A percentile compares a stretch with the other conserved stretches of the same genome.
Conservation (phyloP, 1,140 invertebrate genomes). For the Listronotus bonariensis region DNA sequence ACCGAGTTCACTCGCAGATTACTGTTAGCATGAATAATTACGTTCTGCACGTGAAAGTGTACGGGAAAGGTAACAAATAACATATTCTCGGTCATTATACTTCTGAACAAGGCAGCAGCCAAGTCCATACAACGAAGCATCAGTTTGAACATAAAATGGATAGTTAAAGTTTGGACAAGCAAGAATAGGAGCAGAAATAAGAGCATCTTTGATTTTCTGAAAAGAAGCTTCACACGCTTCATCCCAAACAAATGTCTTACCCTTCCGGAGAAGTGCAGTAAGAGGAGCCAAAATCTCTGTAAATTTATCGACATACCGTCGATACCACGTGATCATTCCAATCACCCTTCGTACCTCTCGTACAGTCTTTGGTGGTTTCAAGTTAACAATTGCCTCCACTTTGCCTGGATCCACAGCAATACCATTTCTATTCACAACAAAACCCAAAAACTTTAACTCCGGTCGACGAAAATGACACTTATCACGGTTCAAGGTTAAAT, state of each 20-base stretch:
- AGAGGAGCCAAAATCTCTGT: too few relatives aligned
- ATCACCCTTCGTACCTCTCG: too few relatives aligned
- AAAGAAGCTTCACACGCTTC: too few relatives aligned
- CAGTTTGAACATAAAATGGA: conserved; percentile 45
- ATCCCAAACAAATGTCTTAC: too few relatives aligned
- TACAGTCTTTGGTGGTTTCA: too few relatives aligned
- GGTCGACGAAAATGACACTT: conserved; percentile 17
- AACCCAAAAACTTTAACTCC: conserved; percentile 12
- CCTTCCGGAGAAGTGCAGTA: too few relatives aligned
- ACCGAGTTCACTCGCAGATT: conserved; percentile 57
- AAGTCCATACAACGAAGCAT: conserved; percentile 39
- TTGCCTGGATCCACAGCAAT: conserved; percentile 12
- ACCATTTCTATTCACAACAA: background rate
- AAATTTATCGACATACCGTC: too few relatives aligned
- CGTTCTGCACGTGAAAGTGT: conserved; percentile 44
- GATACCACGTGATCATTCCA: too few relatives aligned
- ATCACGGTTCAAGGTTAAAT: conserved; percentile 26
- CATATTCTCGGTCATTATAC: conserved; percentile 17
- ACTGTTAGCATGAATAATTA: conserved; percentile 58
- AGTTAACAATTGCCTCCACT: conserved; percentile 46
- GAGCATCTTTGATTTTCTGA: too few relatives aligned
- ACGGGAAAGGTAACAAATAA: conserved; percentile 20
- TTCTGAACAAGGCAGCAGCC: conserved; percentile 38
- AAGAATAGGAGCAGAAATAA: too few relatives aligned
- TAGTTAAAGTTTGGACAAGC: conserved; percentile 34